A percentile compares a stretch with the other conserved stretches of the same genome.
Evolutionary conservation across 1,140 invertebrate species (phyloP).

Genomic region (Hylaeus volcanicus): DNA sequence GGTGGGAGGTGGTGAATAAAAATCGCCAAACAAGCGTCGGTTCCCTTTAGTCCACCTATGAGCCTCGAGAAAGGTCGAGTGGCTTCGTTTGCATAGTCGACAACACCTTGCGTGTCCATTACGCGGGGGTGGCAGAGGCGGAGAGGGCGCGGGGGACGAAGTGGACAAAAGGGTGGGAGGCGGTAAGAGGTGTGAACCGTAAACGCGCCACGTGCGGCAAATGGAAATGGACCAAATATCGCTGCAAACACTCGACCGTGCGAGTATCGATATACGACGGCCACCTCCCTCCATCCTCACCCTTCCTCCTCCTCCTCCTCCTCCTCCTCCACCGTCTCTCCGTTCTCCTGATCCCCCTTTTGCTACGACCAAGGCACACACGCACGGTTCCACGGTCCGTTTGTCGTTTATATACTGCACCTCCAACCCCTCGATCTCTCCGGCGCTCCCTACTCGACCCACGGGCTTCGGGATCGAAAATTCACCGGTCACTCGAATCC

Average conservation of each 20-base stretch:
- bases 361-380: constrained; percentile 53
- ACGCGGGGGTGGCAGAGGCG: constrained; percentile 53
- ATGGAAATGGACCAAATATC: constrained; percentile 80
- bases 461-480: constrained; percentile 46
- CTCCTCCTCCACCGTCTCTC: constrained; percentile 67
- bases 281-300: constrained; percentile 68
- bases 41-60: constrained; percentile 45
- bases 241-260: constrained; percentile 77
- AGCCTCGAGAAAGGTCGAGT: constrained; percentile 60
- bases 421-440: not conserved
- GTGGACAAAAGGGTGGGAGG: constrained; percentile 30
- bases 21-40: constrained; percentile 24
- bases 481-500: constrained; percentile 62
- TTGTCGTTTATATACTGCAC: constrained; percentile 45
- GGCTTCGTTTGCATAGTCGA: constrained; percentile 72
- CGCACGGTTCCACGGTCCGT: constrained; percentile 45
- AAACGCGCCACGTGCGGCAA: constrained; percentile 79
- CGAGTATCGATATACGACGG: constrained; percentile 77
- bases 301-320: constrained; percentile 60
- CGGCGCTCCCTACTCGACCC: not conserved
- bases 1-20: constrained; percentile 15
- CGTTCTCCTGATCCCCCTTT: constrained; percentile 60
- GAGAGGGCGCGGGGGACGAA: constrained; percentile 23
- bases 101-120: constrained; percentile 75
- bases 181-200: constrained; percentile 72